Evolutionary conservation across 1,140 invertebrate species (phyloP).

Genomic region (Coenobita brevimanus): DNA sequence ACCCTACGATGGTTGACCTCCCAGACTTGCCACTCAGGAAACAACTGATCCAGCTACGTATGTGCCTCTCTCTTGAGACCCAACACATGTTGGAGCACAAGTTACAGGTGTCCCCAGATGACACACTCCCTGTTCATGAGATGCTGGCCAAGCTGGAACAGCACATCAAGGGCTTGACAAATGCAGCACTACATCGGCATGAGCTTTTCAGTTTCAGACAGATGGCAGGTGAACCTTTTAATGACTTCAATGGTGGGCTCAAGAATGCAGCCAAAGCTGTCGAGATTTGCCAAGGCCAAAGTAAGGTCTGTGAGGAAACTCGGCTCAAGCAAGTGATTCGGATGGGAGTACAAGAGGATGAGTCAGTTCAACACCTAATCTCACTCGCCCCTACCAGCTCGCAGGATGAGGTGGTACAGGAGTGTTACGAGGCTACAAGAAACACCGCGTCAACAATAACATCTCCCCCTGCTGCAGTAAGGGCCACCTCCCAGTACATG

Average conservation of each 20-base stretch:
- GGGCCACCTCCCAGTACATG: not conserved
- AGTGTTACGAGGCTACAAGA: not conserved
- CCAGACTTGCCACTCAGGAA: not conserved
- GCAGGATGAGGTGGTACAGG: not conserved
- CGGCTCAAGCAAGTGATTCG: not conserved
- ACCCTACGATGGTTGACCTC: slow-evolving; percentile 13
- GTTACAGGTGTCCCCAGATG: not conserved
- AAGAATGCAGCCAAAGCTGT: not conserved
- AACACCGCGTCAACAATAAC: not conserved
- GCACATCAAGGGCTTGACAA: not conserved
- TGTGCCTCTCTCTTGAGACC: slow-evolving; percentile 24
- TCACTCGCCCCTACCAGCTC: not conserved
- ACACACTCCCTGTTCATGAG: too few relatives aligned
- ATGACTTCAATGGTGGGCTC: not conserved
- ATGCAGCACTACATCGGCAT: not conserved
- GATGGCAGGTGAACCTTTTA: not conserved
- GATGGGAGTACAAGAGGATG: not conserved
- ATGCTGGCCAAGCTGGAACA: not conserved
- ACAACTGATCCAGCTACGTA: too few relatives aligned
- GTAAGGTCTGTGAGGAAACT: too few relatives aligned
- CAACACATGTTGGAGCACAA: not conserved
- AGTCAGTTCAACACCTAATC: not conserved
- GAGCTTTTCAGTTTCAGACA: too few relatives aligned
- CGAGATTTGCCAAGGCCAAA: not conserved
- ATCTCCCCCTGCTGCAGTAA: not conserved